A percentile compares a stretch with the other conserved stretches of the same genome.
These are phyloP conservation scores for Cottoperca gobio DNA, from an alignment of 2,797 vertebrate genomes.

Conservation along the genomic window DNA sequence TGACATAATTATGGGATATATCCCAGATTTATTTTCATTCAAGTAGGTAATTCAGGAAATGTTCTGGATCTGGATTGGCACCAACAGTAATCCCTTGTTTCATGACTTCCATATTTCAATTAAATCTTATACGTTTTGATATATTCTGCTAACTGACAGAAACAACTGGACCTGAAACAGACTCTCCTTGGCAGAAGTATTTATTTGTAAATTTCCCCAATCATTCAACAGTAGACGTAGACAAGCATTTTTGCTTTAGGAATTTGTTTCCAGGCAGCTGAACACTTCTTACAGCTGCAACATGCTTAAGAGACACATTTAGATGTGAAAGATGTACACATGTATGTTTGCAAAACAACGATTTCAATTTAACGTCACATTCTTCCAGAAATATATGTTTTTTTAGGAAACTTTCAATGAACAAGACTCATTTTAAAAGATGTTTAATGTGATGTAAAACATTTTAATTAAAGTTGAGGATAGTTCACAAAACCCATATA, in stretches of 20 bases:
- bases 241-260: not conserved
- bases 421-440: not conserved
- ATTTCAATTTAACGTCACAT: not conserved
- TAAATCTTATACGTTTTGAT: constrained; percentile 1
- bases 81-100: not conserved
- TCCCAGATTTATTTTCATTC: constrained; percentile 8
- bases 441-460: not conserved
- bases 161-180: constrained; percentile 25
- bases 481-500: not conserved
- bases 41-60: constrained; percentile 6
- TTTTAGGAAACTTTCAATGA: not conserved
- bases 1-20: not conserved
- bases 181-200: not conserved
- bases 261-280: not conserved
- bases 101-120: not conserved
- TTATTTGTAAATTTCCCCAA: constrained; percentile 5
- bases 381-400: not conserved
- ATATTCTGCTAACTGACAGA: constrained; percentile 14
- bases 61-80: constrained; percentile 3
- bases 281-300: not conserved
- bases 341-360: not conserved
- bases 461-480: not conserved
- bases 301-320: too few species aligned
- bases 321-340: not conserved
- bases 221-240: not conserved